phyloP scores from a whole-genome alignment of 2,113 vertebrate species.

The Talpa occidentalis region DNA sequence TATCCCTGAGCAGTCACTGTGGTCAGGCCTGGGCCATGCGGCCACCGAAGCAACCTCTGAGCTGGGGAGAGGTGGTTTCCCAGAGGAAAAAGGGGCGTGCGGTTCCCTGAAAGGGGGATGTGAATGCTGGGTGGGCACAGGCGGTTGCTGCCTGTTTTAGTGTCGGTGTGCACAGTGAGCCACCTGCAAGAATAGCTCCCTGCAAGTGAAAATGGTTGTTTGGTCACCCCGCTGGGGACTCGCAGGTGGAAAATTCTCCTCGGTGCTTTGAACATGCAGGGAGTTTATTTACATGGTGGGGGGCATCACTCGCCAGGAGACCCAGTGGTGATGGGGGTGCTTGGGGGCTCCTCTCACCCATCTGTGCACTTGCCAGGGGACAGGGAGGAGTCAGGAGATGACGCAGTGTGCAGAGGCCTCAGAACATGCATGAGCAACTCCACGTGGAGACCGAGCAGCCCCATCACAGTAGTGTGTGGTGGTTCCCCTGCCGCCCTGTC shows the following conservation, averaged over 20 bases:
- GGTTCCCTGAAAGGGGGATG: not conserved
- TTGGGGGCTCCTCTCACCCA: not conserved
- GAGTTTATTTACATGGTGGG: not conserved
- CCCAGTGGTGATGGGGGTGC: fast-evolving
- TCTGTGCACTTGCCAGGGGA: not conserved
- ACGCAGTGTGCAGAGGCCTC: not conserved
- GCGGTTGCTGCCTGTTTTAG: not conserved
- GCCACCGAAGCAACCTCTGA: not conserved
- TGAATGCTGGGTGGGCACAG: not conserved
- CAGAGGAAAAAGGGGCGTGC: not conserved
- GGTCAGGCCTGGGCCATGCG: not conserved
- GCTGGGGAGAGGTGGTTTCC: not conserved
- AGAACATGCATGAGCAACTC: too few species aligned
- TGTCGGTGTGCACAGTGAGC: fast-evolving
- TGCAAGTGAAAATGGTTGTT: not conserved
- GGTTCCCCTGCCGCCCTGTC: too few species aligned
- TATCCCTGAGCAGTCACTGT: not conserved
- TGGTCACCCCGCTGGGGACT: not conserved
- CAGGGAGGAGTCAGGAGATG: not conserved
- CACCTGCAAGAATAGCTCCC: not conserved
- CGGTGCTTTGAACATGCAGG: not conserved
- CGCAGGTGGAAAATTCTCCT: not conserved
- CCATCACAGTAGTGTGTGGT: too few species aligned
- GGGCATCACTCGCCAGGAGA: not conserved
- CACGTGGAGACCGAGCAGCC: too few species aligned